Evolutionary conservation across 2,797 vertebrate species (phyloP).

Genomic region (Coreius guichenoti): DNA sequence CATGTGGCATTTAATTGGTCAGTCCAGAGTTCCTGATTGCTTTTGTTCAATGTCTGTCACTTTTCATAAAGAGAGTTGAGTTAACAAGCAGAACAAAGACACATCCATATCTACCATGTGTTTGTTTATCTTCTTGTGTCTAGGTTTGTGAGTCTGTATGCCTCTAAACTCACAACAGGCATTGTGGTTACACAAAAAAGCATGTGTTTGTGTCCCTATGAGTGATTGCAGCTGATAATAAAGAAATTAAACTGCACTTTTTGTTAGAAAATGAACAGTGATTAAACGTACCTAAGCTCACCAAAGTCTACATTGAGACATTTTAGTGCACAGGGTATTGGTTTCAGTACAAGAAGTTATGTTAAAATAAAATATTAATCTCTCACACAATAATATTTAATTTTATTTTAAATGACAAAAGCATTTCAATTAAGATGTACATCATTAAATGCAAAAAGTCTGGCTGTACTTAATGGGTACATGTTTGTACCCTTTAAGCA

Average conservation of each 20-base stretch:
- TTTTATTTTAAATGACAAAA: no score
- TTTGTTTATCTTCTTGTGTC: background rate
- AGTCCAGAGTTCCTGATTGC: constrained; percentile 10
- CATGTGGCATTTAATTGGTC: constrained; percentile 32
- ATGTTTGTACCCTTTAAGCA: no score
- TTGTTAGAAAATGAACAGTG: constrained; percentile 13
- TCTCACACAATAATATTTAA: no score
- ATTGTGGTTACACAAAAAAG: background rate
- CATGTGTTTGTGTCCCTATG: background rate
- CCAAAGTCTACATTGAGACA: no score
- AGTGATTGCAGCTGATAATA: constrained; percentile 14
- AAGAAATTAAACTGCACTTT: background rate
- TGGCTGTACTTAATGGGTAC: no score
- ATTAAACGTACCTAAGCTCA: no score
- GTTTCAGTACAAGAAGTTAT: no score
- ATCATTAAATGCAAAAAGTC: no score
- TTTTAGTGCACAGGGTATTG: no score
- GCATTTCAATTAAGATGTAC: no score
- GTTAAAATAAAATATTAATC: no score
- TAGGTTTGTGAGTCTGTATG: background rate
- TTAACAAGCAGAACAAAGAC: background rate
- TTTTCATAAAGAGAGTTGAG: background rate
- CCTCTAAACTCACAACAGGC: background rate
- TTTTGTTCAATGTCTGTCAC: constrained; percentile 11
- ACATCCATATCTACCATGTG: background rate